Evolutionary conservation across 2,888 invertebrate species (phyloP).

Genomic region (Pseudococcus longispinus): DNA sequence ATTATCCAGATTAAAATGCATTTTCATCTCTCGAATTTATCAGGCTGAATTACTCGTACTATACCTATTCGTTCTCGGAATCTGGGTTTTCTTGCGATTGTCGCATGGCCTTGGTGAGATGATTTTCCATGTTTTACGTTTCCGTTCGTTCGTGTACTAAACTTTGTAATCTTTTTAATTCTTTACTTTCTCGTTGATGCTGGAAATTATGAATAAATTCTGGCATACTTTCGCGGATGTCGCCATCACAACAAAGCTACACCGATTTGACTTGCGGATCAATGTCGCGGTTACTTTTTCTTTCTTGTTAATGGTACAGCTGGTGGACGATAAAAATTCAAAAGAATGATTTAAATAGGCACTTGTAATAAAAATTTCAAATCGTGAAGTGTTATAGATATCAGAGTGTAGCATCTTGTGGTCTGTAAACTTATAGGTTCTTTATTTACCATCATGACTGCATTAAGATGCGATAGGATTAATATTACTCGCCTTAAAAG

Average conservation of each 20-base stretch:
- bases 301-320: neutral
- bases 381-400: neutral
- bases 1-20: slow-evolving; percentile 21
- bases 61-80: neutral
- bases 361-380: neutral
- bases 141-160: neutral
- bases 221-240: slow-evolving; percentile 26
- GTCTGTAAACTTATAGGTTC: neutral
- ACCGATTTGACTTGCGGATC: neutral
- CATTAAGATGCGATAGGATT: neutral
- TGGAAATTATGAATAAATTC: slow-evolving; percentile 29
- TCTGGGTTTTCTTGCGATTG: neutral
- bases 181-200: slow-evolving; percentile 16
- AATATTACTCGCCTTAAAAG: neutral
- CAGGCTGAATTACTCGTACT: neutral
- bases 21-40: slow-evolving; percentile 20
- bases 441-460: neutral
- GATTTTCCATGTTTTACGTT: slow-evolving; percentile 23
- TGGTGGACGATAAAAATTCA: neutral
- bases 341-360: neutral
- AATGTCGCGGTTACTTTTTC: slow-evolving; percentile 5
- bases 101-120: slow-evolving; percentile 21
- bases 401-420: neutral
- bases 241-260: neutral
- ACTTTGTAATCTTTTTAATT: slow-evolving; percentile 20